Evolutionary conservation across 2,113 vertebrate species (phyloP).

Genomic region (Uria lomvia): DNA sequence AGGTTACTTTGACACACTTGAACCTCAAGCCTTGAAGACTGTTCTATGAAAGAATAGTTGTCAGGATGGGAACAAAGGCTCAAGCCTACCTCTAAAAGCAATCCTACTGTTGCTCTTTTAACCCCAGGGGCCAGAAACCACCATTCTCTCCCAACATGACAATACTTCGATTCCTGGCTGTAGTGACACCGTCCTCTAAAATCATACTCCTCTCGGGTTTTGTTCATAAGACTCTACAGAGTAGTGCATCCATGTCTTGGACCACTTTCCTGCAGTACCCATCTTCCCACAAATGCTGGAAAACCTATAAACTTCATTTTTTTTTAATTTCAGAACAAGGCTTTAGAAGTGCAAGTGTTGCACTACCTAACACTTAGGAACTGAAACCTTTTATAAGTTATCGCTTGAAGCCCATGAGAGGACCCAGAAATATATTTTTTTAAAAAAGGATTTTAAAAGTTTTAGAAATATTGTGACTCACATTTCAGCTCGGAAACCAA

Average conservation of each 20-base stretch:
- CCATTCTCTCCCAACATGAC: background rate
- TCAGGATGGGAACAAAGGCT: background rate
- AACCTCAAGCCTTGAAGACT: background rate
- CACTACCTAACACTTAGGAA: background rate
- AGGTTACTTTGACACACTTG: background rate
- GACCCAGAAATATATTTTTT: background rate
- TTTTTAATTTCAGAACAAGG: background rate
- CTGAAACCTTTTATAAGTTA: background rate
- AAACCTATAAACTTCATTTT: background rate
- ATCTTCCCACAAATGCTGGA: background rate
- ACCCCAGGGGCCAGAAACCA: background rate
- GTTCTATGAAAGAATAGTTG: background rate
- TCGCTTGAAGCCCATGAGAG: background rate
- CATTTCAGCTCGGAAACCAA: background rate
- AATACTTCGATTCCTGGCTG: background rate
- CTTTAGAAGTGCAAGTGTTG: background rate
- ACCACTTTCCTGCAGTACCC: background rate
- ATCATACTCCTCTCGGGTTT: accelerated
- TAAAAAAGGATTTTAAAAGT: background rate
- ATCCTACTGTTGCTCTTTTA: background rate
- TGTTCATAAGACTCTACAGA: background rate
- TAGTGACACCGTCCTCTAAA: background rate
- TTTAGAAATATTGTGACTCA: background rate
- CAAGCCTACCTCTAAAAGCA: background rate
- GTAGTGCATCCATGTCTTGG: background rate